Evolutionary conservation across 2,797 vertebrate species (phyloP).

Genomic region (Salarias fasciatus): DNA sequence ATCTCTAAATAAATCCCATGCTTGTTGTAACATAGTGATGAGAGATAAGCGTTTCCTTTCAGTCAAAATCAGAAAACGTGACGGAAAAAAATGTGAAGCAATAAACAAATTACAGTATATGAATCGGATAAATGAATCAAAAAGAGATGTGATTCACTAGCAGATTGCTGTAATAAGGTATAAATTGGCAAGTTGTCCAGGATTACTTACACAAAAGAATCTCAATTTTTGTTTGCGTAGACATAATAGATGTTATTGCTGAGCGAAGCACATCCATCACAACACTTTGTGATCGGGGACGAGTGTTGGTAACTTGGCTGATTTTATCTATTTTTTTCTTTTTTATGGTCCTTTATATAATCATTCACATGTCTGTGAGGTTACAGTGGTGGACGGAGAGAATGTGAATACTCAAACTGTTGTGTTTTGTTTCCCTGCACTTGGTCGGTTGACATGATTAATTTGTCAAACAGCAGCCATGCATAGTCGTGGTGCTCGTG

Average conservation of each 20-base stretch:
- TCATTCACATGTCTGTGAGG: slow-evolving; percentile 24
- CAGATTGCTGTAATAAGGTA: no score
- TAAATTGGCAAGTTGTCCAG: background rate
- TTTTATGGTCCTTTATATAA: slow-evolving; percentile 29
- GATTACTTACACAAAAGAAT: background rate
- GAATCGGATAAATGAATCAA: slow-evolving; percentile 10
- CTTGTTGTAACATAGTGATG: slow-evolving; percentile 35
- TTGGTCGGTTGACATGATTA: slow-evolving; percentile 28
- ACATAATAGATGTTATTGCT: slow-evolving; percentile 9
- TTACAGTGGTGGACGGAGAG: slow-evolving; percentile 13
- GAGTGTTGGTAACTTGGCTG: slow-evolving; percentile 20
- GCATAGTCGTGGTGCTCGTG: slow-evolving; percentile 5
- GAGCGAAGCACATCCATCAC: slow-evolving; percentile 15
- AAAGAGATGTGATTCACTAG: background rate
- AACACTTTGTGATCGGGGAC: slow-evolving; percentile 35
- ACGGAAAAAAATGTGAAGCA: slow-evolving; percentile 16
- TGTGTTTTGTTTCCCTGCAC: slow-evolving; percentile 14
- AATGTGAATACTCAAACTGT: slow-evolving; percentile 21
- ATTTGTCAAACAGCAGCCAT: slow-evolving; percentile 30
- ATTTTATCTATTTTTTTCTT: slow-evolving; percentile 2
- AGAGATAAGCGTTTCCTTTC: slow-evolving; percentile 39
- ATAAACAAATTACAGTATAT: no score
- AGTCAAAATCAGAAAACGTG: slow-evolving; percentile 38
- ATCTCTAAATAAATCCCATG: slow-evolving; percentile 44
- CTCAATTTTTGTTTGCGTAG: slow-evolving; percentile 19